Base-by-base conservation (phyloP, 2,888 invertebrate genomes). In the Cerastoderma edule region DNA sequence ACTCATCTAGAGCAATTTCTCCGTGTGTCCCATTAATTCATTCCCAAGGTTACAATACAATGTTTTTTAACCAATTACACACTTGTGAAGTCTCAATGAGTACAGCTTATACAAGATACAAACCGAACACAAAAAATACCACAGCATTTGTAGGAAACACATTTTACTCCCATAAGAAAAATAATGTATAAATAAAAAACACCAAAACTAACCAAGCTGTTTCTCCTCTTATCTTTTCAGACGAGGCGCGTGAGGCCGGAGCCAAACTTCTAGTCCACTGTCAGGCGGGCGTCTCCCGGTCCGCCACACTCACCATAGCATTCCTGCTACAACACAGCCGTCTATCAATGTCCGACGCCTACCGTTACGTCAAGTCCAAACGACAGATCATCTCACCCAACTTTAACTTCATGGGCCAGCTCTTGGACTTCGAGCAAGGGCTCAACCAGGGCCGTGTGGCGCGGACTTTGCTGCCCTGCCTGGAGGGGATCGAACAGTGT, bases 311-410 rank as follows among this genome's bases (percentile, higher is more conserved):
- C 91, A 97, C 97, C 90, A 98, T 98, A 90, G 98, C 98, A 64
- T 98, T 97, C 94, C 95, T 98, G 88, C 98, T 98, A 97, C 96
- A 96, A 89, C 96, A 96, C 93, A 88, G 90, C 91, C 95, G 95
- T 76, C 93, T 97, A 92, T 95, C 96, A 48, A 96, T 96, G 94
- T 95, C 96, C 56, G 97, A 98, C 90, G 98, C 98, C 0, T 97
- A 96, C 93, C 95, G 96, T 88, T 95, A 96, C 91, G 98, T 98
- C 72, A 96, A 97, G 92, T 95, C 95, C 84, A 95, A 96, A 74
- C 94, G 98, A 67, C 95, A 96, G 76, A 98, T 98, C 91, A 98
- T 98, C 89, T 97, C 98, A 74, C 98, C 98, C 1, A 98, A 98
- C 93, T 94, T 98, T 77, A 98, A 98, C 92, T 98, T 98, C 93